Conservation (phyloP, 2,113 vertebrate species). For the Casuarius casuarius region DNA sequence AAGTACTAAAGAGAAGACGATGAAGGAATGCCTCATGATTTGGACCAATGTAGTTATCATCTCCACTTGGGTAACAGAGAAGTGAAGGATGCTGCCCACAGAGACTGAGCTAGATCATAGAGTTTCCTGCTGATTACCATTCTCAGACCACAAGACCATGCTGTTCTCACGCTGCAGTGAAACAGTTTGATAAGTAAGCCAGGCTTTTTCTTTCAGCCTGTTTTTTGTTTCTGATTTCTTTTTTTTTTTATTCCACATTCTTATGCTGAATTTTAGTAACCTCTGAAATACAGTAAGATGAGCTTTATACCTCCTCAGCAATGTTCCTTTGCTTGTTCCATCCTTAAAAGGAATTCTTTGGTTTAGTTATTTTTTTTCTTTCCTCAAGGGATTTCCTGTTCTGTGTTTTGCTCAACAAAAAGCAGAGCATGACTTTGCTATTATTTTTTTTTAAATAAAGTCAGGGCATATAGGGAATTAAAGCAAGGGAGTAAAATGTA, state of each 20-base stretch:
- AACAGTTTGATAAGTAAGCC: background rate
- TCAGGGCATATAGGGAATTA: background rate
- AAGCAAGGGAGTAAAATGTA: background rate
- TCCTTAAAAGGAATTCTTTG: background rate
- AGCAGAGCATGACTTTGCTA: background rate
- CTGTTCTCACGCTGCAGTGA: background rate
- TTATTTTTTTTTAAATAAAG: background rate
- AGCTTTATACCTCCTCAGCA: constrained; percentile 5
- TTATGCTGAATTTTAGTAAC: background rate
- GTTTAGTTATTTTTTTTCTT: background rate
- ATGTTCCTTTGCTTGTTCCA: background rate
- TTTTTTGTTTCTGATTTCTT: background rate
- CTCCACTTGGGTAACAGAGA: background rate
- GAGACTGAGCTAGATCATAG: background rate
- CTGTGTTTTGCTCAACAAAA: background rate
- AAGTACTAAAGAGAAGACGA: background rate
- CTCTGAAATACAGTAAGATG: background rate
- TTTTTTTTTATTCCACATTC: background rate
- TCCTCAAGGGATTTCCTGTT: background rate
- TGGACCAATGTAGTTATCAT: background rate
- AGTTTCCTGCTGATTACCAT: background rate
- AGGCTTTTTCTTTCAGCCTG: background rate
- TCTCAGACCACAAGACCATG: background rate
- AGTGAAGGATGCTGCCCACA: background rate
- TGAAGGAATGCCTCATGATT: background rate